phyloP scores from a whole-genome alignment of 1,140 invertebrate species.

The Leptinotarsa defecta region DNA sequence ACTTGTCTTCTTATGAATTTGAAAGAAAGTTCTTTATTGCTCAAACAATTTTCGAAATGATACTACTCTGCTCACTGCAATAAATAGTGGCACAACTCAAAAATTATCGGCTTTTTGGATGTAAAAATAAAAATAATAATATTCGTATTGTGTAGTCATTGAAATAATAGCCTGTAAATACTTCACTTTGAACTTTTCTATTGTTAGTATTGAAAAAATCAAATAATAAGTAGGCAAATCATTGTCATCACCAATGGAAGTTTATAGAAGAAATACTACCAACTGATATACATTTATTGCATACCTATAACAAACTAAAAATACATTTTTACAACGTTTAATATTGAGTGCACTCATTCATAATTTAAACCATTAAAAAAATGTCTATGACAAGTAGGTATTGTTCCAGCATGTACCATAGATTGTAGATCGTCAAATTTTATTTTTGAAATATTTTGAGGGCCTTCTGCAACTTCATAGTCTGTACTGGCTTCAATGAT shows the following conservation, averaged over 20 bases:
- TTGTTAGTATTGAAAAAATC: background rate
- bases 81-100: background rate
- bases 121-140: background rate
- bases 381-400: slow-evolving; percentile 10
- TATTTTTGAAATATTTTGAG: slow-evolving; percentile 14
- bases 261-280: background rate
- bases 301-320: background rate
- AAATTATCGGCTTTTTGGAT: background rate
- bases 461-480: background rate
- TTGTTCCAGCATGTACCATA: slow-evolving; percentile 2
- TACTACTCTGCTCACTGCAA: background rate
- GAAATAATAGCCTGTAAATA: background rate
- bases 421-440: slow-evolving; percentile 24
- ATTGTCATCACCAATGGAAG: background rate
- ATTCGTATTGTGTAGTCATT: background rate
- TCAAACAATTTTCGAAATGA: background rate
- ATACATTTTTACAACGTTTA: background rate
- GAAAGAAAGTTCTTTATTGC: background rate
- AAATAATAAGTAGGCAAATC: background rate
- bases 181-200: background rate
- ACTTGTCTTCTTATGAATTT: background rate
- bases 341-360: slow-evolving; percentile 8
- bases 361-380: slow-evolving; percentile 22
- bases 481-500: background rate
- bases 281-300: background rate